Evolutionary conservation across 1,140 invertebrate genomes (phyloP), one percentile per base, ranked within the genome.

Genomic region (Parapsyche elsis): DNA sequence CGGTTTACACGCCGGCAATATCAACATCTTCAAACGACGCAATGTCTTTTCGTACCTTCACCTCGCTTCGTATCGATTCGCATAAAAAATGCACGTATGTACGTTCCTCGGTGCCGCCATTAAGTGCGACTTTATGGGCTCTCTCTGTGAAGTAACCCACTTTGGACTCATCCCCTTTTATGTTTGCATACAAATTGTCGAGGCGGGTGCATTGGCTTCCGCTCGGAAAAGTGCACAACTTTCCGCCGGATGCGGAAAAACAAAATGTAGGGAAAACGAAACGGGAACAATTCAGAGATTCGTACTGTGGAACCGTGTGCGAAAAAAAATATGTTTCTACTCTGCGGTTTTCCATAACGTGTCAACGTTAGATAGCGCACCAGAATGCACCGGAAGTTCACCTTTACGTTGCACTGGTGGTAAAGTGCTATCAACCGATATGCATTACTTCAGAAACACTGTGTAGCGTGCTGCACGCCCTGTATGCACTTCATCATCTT

Each of bases 41-140:
- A 38, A 7, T 38, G 30, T 38, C 30, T 38, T 38, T 7, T 38
- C 30, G 30, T 38, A 38, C 30, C 7, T 9, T 19, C 57, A 19
- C 57, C 16, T 19, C n/a, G 16, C 57, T 9, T 19, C n/a, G 16
- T 61, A 61, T 61, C 57, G 57, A 61, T 61, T 61, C 57, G 16
- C n/a, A 61, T 61, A 61, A 61, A 61, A 61, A 61, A 61, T 61
- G 57, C 57, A 61, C 21, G 21, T 21, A 21, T 61, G n/a, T 21
- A 21, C 19, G n/a, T 61, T 61, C 21, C 16, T 16, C 57, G 57
- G 5, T 61, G 57, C 57, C 57, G 57, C 57, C 57, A 61, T 61
- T 61, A 61, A 61, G 57, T 21, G 57, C 57, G 57, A 61, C 57
- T 61, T 61, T 61, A 61, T 61, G 57, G 57, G 57, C 16, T 19